A percentile compares a stretch with the other conserved stretches of the same genome.
phyloP scores from a whole-genome alignment of 2,888 invertebrate genomes.

The Creontiades dilutus region DNA sequence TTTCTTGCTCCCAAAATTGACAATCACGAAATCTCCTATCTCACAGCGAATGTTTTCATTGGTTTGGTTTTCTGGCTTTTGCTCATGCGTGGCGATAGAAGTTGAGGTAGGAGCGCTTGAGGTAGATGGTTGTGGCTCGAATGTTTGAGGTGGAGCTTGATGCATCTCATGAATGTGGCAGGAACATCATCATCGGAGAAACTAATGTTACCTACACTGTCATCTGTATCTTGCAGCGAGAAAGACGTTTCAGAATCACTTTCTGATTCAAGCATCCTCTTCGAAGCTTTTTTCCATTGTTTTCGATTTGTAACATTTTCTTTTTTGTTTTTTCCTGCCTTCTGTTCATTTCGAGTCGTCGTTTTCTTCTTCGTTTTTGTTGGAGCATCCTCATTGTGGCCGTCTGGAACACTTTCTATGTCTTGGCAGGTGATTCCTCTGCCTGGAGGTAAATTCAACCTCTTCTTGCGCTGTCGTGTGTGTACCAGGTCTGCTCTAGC shows the following conservation, averaged over 20 bases:
- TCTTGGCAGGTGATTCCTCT: constrained; percentile 7
- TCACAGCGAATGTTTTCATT: background rate
- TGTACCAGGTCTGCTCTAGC: background rate
- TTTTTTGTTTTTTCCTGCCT: background rate
- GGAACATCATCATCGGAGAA: constrained; percentile 45
- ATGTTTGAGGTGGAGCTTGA: constrained; percentile 15
- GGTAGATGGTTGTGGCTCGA: background rate
- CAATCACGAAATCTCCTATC: constrained; percentile 34
- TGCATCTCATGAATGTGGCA: background rate
- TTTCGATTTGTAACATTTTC: background rate
- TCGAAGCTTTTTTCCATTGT: background rate
- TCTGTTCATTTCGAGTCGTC: constrained; percentile 20
- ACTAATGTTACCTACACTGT: background rate
- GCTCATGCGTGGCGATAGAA: background rate
- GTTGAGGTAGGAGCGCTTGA: background rate
- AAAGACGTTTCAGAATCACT: background rate
- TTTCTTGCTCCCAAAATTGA: background rate
- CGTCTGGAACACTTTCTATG: background rate
- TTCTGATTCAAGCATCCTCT: constrained; percentile 3
- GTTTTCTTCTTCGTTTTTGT: constrained; percentile 16
- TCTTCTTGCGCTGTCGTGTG: constrained; percentile 37
- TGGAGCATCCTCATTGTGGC: background rate
- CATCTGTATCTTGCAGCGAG: constrained; percentile 44
- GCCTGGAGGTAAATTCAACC: constrained; percentile 54
- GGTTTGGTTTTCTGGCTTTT: background rate